phyloP scores from a whole-genome alignment of 2,113 vertebrate species.

The Pomatostomus ruficeps region DNA sequence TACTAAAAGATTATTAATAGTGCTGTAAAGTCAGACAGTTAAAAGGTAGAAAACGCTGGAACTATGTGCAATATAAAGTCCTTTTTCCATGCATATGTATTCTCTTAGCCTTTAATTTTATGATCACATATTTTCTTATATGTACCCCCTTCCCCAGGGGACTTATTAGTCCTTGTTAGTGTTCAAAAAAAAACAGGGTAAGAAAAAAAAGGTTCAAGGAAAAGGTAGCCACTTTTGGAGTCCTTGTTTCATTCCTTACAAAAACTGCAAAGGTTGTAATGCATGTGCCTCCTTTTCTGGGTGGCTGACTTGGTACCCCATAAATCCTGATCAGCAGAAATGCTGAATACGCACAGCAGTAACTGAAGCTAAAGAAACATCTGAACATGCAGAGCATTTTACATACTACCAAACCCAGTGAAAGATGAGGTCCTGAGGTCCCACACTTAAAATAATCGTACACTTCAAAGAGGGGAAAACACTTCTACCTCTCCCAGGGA shows the following conservation, averaged over 20 bases:
- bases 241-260: background rate
- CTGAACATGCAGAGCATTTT: background rate
- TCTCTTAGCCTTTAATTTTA: background rate
- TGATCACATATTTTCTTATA: background rate
- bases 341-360: slow-evolving; percentile 20
- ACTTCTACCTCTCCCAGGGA: background rate
- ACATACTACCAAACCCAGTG: background rate
- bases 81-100: background rate
- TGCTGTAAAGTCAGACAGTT: slow-evolving; percentile 22
- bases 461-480: background rate
- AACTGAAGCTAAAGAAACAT: background rate
- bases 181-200: background rate
- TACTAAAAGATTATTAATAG: slow-evolving; percentile 18
- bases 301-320: slow-evolving; percentile 50
- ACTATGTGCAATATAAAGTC: background rate
- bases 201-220: background rate
- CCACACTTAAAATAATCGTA: background rate
- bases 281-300: slow-evolving; percentile 20
- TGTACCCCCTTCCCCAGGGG: background rate
- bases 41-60: background rate
- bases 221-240: background rate
- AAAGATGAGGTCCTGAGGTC: background rate
- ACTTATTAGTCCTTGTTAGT: background rate
- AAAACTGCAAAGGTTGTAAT: slow-evolving; percentile 1
- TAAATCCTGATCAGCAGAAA: slow-evolving; percentile 27